phyloP scores from a whole-genome alignment of 2,797 vertebrate species.

The Decapterus maruadsi region DNA sequence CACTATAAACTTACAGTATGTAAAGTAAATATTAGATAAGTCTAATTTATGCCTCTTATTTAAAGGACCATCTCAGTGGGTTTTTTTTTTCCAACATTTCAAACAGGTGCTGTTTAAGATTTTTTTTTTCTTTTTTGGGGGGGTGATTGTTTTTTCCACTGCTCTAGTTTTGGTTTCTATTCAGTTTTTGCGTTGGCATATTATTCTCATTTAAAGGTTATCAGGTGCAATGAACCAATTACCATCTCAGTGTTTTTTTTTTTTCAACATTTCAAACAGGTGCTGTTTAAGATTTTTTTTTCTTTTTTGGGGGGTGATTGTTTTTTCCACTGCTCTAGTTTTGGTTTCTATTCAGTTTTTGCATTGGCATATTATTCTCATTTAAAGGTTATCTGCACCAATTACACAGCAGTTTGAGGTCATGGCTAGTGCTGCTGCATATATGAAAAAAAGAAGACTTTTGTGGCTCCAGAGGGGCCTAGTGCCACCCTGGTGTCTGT shows the following conservation, averaged over 20 bases:
- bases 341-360: neutral
- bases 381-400: neutral
- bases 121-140: no score
- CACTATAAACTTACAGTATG: neutral
- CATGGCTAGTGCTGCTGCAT: neutral
- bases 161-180: neutral
- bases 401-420: neutral
- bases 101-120: neutral
- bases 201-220: slow-evolving; percentile 4
- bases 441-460: neutral
- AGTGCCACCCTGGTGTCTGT: neutral
- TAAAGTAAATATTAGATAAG: neutral
- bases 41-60: neutral
- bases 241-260: no score
- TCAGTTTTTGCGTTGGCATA: neutral
- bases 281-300: no score
- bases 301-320: no score
- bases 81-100: neutral
- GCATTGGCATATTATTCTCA: slow-evolving; percentile 3
- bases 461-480: neutral
- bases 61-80: neutral
- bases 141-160: neutral
- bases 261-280: no score
- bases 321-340: neutral
- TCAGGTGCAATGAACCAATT: neutral